Conservation (phyloP, 2,797 vertebrate genomes). For the Myotis vivesi region DNA sequence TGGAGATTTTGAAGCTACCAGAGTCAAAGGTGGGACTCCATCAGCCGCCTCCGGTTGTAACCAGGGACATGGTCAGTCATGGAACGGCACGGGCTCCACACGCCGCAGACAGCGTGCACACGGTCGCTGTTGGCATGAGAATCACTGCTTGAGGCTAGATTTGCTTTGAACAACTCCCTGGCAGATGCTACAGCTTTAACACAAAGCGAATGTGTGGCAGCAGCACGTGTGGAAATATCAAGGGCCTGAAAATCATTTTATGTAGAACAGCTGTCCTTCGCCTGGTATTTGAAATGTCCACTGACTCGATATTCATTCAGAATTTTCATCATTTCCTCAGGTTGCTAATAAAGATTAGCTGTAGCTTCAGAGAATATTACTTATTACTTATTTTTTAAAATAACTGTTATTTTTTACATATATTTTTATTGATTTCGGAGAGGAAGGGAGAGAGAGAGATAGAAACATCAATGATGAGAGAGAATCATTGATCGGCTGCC, state of each 20-base stretch:
- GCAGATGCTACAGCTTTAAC: slow-evolving; percentile 17
- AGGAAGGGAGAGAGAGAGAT: too few relatives aligned
- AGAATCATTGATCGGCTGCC: too few relatives aligned
- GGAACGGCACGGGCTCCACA: slow-evolving; percentile 31
- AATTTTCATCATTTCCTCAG: background rate
- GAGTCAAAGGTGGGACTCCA: slow-evolving; percentile 46
- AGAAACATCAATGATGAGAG: too few relatives aligned
- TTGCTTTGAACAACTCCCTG: slow-evolving; percentile 57
- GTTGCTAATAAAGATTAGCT: background rate
- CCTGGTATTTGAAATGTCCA: background rate
- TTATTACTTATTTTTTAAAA: background rate
- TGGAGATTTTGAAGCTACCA: slow-evolving; percentile 36
- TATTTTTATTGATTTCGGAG: too few relatives aligned
- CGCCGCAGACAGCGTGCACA: slow-evolving; percentile 51
- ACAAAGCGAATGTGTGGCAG: background rate
- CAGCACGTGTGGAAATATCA: background rate
- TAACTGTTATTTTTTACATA: background rate
- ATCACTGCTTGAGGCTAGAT: slow-evolving; percentile 60
- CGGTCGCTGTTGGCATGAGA: slow-evolving; percentile 57
- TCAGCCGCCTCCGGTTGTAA: background rate
- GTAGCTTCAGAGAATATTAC: background rate
- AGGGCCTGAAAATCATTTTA: slow-evolving; percentile 17
- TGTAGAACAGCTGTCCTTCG: background rate
- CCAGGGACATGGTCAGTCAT: slow-evolving; percentile 59
- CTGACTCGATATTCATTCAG: background rate